phyloP scores from a whole-genome alignment of 1,140 invertebrate species.

The Druon quercuslanigerum region DNA sequence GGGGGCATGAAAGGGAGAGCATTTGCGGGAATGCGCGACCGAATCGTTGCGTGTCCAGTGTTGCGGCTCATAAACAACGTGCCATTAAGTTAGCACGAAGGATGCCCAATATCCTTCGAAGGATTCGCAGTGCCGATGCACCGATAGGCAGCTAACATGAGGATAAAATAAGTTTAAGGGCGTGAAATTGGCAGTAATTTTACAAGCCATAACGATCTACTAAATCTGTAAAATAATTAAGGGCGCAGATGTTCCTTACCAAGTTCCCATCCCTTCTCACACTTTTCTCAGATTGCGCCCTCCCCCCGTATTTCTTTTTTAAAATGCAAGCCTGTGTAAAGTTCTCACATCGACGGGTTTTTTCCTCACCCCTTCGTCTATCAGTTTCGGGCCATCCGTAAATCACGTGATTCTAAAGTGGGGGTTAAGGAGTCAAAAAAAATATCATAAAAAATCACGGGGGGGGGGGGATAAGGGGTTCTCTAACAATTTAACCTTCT shows the following conservation, averaged over 20 bases:
- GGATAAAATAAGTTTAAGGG: conserved; percentile 73
- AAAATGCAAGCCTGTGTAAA: background rate
- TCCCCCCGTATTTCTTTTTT: conserved; percentile 29
- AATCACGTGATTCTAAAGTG: background rate
- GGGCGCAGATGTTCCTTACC: conserved; percentile 72
- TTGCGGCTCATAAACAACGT: conserved; percentile 70
- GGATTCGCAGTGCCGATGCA: conserved; percentile 43
- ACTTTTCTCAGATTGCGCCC: background rate
- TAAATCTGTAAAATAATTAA: conserved; percentile 77
- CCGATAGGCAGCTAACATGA: conserved; percentile 46
- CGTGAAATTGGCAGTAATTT: conserved; percentile 76
- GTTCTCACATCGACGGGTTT: background rate
- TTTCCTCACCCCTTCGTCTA: conserved; percentile 12
- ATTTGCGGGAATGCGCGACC: conserved; percentile 69
- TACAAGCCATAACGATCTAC: conserved; percentile 77
- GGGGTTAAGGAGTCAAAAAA: too few relatives aligned
- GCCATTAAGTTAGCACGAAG: conserved; percentile 72
- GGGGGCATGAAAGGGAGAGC: conserved; percentile 52
- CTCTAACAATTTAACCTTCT: too few relatives aligned
- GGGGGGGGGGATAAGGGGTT: too few relatives aligned
- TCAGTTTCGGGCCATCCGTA: background rate
- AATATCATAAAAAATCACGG: background rate
- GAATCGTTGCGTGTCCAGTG: conserved; percentile 70
- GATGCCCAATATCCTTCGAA: conserved; percentile 70
- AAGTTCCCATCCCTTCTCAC: conserved; percentile 34